phyloP scores from a whole-genome alignment of 2,888 invertebrate species.

The Epinotia nisella region DNA sequence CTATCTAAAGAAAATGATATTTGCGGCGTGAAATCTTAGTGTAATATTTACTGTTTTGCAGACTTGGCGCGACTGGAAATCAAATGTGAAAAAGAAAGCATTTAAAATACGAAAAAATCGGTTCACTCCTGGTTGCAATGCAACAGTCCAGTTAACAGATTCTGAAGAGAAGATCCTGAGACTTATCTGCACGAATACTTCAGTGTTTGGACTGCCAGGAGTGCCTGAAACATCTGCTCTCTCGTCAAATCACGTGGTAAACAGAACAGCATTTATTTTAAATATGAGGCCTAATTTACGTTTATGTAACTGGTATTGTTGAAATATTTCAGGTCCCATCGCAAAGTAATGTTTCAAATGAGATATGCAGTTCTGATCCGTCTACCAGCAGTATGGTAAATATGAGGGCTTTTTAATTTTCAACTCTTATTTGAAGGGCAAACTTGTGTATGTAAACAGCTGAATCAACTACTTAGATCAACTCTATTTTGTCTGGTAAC shows the following conservation, averaged over 20 bases:
- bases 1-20: background rate
- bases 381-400: slow-evolving; percentile 60
- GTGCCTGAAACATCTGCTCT: slow-evolving; percentile 66
- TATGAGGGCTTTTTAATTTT: background rate
- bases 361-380: slow-evolving; percentile 58
- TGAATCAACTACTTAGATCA: too few species aligned
- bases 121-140: slow-evolving; percentile 64
- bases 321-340: slow-evolving; percentile 50
- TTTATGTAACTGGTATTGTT: background rate
- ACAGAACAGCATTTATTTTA: background rate
- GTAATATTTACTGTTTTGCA: slow-evolving; percentile 46
- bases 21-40: background rate
- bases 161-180: slow-evolving; percentile 67
- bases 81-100: slow-evolving; percentile 71
- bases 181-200: slow-evolving; percentile 66
- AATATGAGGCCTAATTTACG: background rate
- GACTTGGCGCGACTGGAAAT: slow-evolving; percentile 74
- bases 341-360: slow-evolving; percentile 55
- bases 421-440: too few species aligned
- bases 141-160: slow-evolving; percentile 63
- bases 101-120: slow-evolving; percentile 68
- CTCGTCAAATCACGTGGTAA: slow-evolving; percentile 57
- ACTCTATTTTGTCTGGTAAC: too few species aligned
- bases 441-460: too few species aligned
- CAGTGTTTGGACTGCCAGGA: slow-evolving; percentile 64